A percentile compares a stretch with the other conserved stretches of the same genome.
These are phyloP conservation scores for Diaphora mendica DNA, from an alignment of 2,888 invertebrate species.

Conservation along the genomic window DNA sequence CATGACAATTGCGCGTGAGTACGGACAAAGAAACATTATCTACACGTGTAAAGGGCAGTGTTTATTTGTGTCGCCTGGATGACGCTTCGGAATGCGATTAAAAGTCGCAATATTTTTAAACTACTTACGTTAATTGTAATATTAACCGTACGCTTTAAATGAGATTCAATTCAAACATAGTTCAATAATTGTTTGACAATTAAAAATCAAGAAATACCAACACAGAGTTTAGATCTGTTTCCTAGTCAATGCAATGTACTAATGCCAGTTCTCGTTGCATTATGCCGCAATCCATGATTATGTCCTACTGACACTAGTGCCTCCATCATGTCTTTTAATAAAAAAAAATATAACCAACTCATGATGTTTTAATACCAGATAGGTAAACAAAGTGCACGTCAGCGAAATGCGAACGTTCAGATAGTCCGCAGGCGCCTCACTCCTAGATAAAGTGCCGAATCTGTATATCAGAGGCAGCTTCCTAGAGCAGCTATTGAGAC, in stretches of 20 bases:
- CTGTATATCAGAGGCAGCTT: no score
- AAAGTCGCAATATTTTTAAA: slow-evolving; percentile 12
- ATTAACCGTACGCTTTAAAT: background rate
- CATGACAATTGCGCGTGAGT: slow-evolving; percentile 17
- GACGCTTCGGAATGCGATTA: slow-evolving; percentile 10
- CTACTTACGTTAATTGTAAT: background rate
- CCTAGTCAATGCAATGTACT: no score
- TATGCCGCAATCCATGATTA: background rate
- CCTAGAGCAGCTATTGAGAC: no score
- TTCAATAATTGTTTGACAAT: background rate
- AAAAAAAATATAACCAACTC: background rate
- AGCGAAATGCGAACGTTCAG: no score
- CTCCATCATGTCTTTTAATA: background rate
- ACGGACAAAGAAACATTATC: slow-evolving; percentile 37
- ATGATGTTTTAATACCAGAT: no score
- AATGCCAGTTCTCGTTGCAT: background rate
- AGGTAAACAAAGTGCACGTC: no score
- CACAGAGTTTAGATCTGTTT: background rate
- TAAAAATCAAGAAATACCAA: background rate
- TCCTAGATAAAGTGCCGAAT: no score
- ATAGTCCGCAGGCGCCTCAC: no score
- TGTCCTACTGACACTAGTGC: background rate
- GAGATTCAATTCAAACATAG: background rate
- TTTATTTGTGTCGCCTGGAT: slow-evolving; percentile 9
- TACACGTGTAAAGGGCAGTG: slow-evolving; percentile 7